Percentiles rank a stretch among this genome's conserved stretches.
phyloP scores from a whole-genome alignment of 2,797 vertebrate genomes.

The Bovichtus variegatus region DNA sequence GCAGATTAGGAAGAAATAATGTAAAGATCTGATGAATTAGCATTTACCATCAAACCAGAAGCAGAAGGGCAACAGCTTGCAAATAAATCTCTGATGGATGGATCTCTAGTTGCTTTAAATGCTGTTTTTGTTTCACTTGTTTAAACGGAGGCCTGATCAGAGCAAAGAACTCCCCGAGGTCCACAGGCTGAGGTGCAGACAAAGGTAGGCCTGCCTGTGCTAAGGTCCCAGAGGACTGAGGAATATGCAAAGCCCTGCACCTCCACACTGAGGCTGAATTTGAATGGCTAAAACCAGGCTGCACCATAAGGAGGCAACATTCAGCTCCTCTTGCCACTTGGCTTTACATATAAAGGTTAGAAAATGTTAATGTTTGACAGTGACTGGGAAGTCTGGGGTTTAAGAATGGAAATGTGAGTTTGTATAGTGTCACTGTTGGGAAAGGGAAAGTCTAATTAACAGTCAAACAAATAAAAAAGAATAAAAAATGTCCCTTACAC shows the following conservation, averaged over 20 bases:
- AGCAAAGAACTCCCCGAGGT: conserved; percentile 87
- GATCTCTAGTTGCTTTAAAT: conserved; percentile 90
- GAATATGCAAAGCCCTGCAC: conserved; percentile 84
- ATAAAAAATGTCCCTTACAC: conserved; percentile 1
- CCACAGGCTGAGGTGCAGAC: conserved; percentile 80
- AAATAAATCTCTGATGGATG: conserved; percentile 86
- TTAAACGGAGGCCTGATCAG: conserved; percentile 93
- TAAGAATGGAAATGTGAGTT: conserved; percentile 58
- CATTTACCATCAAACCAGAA: conserved; percentile 48
- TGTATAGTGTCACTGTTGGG: conserved; percentile 34
- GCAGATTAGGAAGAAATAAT: conserved; percentile 38
- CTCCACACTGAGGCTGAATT: conserved; percentile 75
- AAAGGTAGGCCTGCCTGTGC: conserved; percentile 82
- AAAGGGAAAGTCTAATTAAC: conserved; percentile 30
- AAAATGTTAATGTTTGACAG: conserved; percentile 68
- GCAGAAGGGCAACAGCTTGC: conserved; percentile 91
- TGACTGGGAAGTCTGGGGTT: conserved; percentile 48
- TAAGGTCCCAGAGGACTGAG: conserved; percentile 81
- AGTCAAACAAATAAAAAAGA: conserved; percentile 33
- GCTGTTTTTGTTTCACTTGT: conserved; percentile 90
- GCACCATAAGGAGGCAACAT: conserved; percentile 76
- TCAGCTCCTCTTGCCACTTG: conserved; percentile 55
- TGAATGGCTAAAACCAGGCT: conserved; percentile 73
- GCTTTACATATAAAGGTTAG: conserved; percentile 75
- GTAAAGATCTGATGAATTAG: conserved; percentile 42